Base-by-base conservation (phyloP, 1,140 invertebrate genomes). In the Pseudomyrmex flavicornis region DNA sequence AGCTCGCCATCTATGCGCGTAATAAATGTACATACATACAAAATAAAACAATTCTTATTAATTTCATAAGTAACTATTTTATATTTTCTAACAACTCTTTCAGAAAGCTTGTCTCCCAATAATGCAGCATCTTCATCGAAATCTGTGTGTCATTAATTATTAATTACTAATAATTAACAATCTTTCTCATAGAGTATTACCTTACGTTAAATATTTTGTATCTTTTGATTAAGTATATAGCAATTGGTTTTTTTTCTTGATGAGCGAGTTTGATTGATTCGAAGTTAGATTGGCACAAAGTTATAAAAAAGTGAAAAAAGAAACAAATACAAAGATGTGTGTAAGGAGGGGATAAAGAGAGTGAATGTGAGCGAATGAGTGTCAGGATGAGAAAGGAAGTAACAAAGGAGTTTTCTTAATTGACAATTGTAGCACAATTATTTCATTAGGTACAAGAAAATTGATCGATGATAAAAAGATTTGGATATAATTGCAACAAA, bases 391-490 rank as follows among this genome's bases (percentile, higher is more conserved):
- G 63, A 83, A 83, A 83, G 66, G 74, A 54, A 44, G 58, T 79
- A 63, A 91, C 82, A 90, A 87, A 90, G 85, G 88, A 93, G 88
- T 93, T 93, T 93, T 93, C 93, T 91, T 91, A 91, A 92, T 91
- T 91, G 85, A 89, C 90, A 89, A 91, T 91, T 91, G 90, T 90
- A 91, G 87, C 89, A 92, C 88, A 89, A 93, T 91, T 92, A 92
- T 90, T 93, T 87, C 92, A 93, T 92, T 92, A 93, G 91, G 92
- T 92, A 35, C 35, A 86, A 91, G 88, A 79, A 86, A 84, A 90
- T 84, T 92, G 84, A 17, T 17, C 89, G 90, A 93, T 86, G 86
- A 89, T 91, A 88, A 69, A 84, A 90, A 84, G 35, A 89, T 84
- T 90, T 90, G 85, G 85, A 89, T 88, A 87, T 86, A 70, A 90